Percentiles rank a stretch among this genome's conserved stretches.
Evolutionary conservation across 2,113 vertebrate genomes (phyloP).

Genomic region (Platichthys flesus): DNA sequence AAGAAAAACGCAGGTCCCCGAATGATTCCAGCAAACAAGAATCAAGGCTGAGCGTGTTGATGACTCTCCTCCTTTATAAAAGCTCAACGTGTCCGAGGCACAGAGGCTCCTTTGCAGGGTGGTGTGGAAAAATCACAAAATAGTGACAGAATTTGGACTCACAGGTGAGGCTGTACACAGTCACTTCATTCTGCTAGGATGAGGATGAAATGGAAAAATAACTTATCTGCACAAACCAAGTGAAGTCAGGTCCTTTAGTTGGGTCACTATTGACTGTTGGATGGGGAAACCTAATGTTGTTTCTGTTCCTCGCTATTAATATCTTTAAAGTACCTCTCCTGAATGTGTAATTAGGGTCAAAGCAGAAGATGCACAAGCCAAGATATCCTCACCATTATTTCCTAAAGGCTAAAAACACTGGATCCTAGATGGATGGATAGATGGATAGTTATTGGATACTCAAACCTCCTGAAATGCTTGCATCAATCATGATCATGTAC

Average conservation of each 20-base stretch:
- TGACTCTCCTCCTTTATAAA: not conserved
- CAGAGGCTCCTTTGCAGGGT: not conserved
- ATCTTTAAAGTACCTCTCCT: too few species aligned
- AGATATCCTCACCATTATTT: not conserved
- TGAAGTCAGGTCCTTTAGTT: not conserved
- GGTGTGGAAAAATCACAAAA: slow-evolving; percentile 14
- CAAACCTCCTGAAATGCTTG: too few species aligned
- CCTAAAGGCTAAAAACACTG: too few species aligned
- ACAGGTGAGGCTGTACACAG: not conserved
- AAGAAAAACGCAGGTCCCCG: not conserved
- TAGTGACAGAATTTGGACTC: not conserved
- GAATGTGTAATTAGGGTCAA: not conserved
- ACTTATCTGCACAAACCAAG: slow-evolving; percentile 26
- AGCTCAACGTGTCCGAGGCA: not conserved
- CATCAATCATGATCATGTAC: too few species aligned
- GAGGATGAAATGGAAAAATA: not conserved
- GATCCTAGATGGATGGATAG: not conserved
- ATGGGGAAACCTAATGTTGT: too few species aligned
- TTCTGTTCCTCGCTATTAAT: too few species aligned
- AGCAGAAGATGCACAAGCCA: not conserved
- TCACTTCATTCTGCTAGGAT: slow-evolving; percentile 9
- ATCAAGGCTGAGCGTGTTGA: not conserved
- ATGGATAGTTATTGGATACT: too few species aligned
- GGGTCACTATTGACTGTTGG: not conserved
- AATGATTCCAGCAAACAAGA: not conserved